Evolutionary conservation across 2,888 invertebrate genomes (phyloP).

Genomic region (Hyposoter dolosus): DNA sequence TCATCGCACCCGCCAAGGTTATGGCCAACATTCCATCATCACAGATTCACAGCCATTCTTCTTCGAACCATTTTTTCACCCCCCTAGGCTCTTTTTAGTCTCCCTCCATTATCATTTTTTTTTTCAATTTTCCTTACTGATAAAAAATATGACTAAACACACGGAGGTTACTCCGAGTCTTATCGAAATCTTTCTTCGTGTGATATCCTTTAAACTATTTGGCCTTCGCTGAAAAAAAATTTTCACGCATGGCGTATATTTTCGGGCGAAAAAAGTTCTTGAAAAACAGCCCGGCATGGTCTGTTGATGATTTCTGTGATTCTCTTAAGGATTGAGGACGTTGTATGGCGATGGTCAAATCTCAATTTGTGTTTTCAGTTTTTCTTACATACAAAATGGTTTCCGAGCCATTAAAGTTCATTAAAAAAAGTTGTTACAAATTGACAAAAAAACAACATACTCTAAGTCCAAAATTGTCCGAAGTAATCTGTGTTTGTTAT

Average conservation of each 20-base stretch:
- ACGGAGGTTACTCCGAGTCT: background rate
- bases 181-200: background rate
- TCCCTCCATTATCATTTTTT: background rate
- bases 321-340: background rate
- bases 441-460: too few relatives aligned
- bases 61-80: slow-evolving; percentile 9
- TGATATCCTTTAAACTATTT: background rate
- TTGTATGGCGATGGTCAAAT: too few relatives aligned
- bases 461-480: too few relatives aligned
- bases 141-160: background rate
- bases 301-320: background rate
- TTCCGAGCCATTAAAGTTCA: too few relatives aligned
- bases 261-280: background rate
- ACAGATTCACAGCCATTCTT: slow-evolving; percentile 23
- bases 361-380: too few relatives aligned
- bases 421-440: too few relatives aligned
- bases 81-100: background rate
- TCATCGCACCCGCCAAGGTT: slow-evolving; percentile 29
- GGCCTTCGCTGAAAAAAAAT: background rate
- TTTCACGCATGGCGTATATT: background rate
- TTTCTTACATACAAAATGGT: too few relatives aligned
- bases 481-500: too few relatives aligned
- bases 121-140: slow-evolving; percentile 1
- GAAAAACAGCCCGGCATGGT: background rate
- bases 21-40: slow-evolving; percentile 39